phyloP scores from a whole-genome alignment of 2,797 vertebrate species.

The Acrossocheilus wenchowensis region DNA sequence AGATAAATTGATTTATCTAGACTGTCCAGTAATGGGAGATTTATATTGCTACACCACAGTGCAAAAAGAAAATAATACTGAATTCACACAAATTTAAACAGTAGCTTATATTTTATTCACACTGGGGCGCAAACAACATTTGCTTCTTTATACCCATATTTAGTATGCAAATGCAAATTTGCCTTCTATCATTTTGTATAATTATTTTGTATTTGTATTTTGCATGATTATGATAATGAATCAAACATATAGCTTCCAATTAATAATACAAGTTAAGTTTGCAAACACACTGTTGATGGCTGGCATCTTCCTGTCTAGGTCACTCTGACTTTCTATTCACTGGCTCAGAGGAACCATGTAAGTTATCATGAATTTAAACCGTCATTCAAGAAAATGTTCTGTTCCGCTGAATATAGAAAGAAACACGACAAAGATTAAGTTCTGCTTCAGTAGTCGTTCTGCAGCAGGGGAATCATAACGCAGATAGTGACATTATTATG shows the following conservation, averaged over 20 bases:
- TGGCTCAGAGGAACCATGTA: not conserved
- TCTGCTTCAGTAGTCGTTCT: not conserved
- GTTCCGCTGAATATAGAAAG: not conserved
- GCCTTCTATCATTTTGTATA: not conserved
- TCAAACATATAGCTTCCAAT: not conserved
- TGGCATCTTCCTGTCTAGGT: constrained; percentile 10
- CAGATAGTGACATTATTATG: not conserved
- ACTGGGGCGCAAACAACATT: not conserved
- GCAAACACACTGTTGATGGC: not conserved
- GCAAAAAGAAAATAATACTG: not conserved
- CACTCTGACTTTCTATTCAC: constrained; percentile 22
- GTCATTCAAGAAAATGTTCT: not conserved
- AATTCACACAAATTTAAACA: not conserved
- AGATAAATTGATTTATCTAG: not conserved
- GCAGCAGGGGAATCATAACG: not conserved
- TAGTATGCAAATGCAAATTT: not conserved
- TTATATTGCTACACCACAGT: not conserved
- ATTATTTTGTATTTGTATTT: not conserved
- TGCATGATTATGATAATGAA: no score
- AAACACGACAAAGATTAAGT: not conserved
- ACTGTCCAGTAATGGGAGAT: not conserved
- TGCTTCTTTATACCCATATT: not conserved
- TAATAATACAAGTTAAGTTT: not conserved
- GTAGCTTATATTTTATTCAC: not conserved
- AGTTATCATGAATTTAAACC: constrained; percentile 9